These are phyloP conservation scores for Alentia gelatinosa DNA, from an alignment of 2,888 invertebrate species.

Conservation along the genomic window DNA sequence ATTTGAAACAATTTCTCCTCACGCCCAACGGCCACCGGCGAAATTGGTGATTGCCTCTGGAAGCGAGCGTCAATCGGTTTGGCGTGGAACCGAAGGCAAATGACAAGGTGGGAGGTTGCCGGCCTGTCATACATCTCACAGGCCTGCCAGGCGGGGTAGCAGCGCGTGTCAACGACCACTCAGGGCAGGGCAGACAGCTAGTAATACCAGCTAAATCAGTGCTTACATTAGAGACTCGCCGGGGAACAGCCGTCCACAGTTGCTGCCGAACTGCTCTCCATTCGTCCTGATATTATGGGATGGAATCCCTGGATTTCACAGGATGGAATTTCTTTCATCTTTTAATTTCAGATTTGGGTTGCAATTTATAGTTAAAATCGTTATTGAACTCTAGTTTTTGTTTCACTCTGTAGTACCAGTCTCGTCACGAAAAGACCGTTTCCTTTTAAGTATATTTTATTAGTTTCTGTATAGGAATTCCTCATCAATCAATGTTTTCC, in stretches of 20 bases:
- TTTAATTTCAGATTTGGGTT: background rate
- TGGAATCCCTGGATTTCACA: background rate
- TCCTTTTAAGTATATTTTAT: no score
- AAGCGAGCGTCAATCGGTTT: background rate
- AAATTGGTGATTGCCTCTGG: background rate
- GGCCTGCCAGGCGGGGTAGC: conserved; percentile 4
- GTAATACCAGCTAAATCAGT: conserved; percentile 27
- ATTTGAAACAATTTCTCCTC: conserved; percentile 42
- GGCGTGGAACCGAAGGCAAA: background rate
- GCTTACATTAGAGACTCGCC: conserved; percentile 45
- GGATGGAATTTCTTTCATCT: background rate
- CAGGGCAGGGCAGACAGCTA: conserved; percentile 32
- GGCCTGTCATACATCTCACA: conserved; percentile 35
- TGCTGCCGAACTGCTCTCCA: background rate
- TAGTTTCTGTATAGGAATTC: no score
- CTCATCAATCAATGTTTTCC: no score
- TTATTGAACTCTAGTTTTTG: no score
- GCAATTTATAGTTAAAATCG: no score
- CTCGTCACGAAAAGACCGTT: no score
- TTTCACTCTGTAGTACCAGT: no score
- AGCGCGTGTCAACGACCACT: conserved; percentile 37
- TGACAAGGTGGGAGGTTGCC: conserved; percentile 28
- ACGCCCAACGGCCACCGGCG: background rate
- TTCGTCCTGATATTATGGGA: background rate
- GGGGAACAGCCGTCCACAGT: background rate